phyloP scores from a whole-genome alignment of 2,113 vertebrate species.

The Ciconia stormi region DNA sequence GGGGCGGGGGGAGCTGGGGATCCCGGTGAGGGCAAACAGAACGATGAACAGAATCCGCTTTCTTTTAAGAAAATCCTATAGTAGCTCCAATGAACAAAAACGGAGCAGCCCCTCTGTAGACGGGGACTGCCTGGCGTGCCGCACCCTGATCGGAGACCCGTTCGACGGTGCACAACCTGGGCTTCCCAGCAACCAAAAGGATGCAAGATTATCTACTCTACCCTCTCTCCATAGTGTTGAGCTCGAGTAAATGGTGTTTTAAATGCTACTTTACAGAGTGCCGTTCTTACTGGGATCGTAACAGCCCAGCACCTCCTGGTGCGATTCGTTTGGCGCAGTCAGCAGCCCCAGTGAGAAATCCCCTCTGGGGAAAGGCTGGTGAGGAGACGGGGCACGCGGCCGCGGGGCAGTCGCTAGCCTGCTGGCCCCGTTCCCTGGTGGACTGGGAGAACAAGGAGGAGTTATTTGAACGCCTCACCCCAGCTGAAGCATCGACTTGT shows the following conservation, averaged over 20 bases:
- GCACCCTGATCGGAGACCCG: background rate
- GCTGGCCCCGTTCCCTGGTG: background rate
- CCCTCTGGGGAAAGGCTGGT: no score
- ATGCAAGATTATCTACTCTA: background rate
- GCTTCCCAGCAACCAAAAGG: background rate
- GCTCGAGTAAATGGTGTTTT: background rate
- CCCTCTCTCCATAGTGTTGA: background rate
- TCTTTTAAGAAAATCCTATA: background rate
- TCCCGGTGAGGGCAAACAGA: rapidly evolving
- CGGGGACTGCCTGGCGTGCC: rapidly evolving
- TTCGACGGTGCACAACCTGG: rapidly evolving
- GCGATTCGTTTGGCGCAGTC: rapidly evolving
- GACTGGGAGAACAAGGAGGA: background rate
- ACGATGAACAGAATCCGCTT: background rate
- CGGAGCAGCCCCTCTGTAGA: background rate
- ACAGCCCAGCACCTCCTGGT: background rate
- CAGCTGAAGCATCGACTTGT: background rate
- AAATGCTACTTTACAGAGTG: background rate
- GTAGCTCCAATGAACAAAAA: background rate
- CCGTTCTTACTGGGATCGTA: rapidly evolving
- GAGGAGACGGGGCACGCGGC: rapidly evolving
- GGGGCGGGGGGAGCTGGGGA: background rate
- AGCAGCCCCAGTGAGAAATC: background rate
- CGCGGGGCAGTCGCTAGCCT: background rate
- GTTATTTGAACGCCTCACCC: background rate